A percentile compares a stretch with the other conserved stretches of the same genome.
Evolutionary conservation across 2,113 vertebrate genomes (phyloP).

Genomic region (Castor canadensis): DNA sequence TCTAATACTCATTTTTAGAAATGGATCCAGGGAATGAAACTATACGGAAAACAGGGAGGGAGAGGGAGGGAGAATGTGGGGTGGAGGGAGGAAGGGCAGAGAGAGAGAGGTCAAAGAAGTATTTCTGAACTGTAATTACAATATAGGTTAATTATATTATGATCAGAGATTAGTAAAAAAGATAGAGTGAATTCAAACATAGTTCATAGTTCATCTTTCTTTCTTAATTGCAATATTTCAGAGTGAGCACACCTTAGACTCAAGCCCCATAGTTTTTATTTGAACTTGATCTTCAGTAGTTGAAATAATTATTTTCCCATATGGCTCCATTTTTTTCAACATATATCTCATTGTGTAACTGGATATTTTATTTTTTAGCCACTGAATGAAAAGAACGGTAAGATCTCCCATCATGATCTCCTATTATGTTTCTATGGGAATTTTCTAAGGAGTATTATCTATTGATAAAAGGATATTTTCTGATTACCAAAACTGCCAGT

Average conservation of each 20-base stretch:
- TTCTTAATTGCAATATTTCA: background rate
- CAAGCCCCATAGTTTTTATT: background rate
- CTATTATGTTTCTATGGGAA: background rate
- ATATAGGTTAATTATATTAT: background rate
- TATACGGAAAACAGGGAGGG: background rate
- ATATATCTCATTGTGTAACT: background rate
- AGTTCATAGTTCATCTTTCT: background rate
- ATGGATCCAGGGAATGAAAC: background rate
- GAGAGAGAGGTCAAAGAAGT: background rate
- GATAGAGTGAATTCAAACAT: background rate
- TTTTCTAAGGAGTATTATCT: background rate
- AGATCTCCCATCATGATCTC: background rate
- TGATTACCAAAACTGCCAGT: background rate
- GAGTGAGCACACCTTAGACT: background rate
- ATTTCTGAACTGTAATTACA: background rate
- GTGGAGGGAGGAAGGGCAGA: too few species aligned
- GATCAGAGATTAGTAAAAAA: background rate
- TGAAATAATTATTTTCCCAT: background rate
- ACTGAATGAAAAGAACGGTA: background rate
- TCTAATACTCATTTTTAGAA: background rate
- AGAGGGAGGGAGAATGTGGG: background rate
- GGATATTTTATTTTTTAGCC: background rate
- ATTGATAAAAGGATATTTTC: slow-evolving; percentile 4
- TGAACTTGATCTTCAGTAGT: background rate
- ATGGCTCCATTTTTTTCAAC: background rate